These are phyloP conservation scores for Romanogobio albipinnatus DNA, from an alignment of 2,113 vertebrate genomes.

Conservation along the genomic window DNA sequence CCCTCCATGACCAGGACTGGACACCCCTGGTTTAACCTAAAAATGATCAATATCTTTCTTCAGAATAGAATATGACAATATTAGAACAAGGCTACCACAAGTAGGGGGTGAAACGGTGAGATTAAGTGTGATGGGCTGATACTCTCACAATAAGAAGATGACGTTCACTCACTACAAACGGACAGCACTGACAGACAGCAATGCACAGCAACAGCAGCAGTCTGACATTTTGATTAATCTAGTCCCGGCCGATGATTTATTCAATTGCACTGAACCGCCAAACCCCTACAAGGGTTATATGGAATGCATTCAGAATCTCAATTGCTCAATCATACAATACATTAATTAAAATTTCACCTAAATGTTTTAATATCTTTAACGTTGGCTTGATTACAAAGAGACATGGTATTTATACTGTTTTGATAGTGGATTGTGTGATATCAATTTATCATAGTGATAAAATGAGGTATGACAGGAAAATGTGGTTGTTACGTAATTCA, in stretches of 20 bases:
- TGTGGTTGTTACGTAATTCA: background rate
- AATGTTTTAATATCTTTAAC: background rate
- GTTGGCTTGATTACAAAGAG: background rate
- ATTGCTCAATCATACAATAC: constrained; percentile 61
- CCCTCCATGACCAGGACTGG: too few species aligned
- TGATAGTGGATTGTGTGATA: background rate
- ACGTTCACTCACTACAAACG: background rate
- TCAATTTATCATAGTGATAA: background rate
- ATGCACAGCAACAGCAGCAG: constrained; percentile 70
- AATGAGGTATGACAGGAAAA: background rate
- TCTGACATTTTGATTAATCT: constrained; percentile 76
- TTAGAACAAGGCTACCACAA: background rate
- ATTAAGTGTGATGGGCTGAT: constrained; percentile 3
- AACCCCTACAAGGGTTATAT: constrained; percentile 67
- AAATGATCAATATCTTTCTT: background rate
- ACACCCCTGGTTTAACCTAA: background rate
- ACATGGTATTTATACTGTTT: background rate
- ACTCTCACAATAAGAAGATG: background rate
- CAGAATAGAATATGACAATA: background rate
- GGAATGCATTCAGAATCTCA: constrained; percentile 67
- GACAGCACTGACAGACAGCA: constrained; percentile 55
- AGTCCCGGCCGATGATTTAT: constrained; percentile 73
- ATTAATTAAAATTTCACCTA: constrained; percentile 50
- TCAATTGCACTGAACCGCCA: constrained; percentile 65
- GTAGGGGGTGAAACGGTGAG: background rate